These are phyloP conservation scores for Falco novaeseelandiae DNA, from an alignment of 2,797 vertebrate species.

Conservation along the genomic window DNA sequence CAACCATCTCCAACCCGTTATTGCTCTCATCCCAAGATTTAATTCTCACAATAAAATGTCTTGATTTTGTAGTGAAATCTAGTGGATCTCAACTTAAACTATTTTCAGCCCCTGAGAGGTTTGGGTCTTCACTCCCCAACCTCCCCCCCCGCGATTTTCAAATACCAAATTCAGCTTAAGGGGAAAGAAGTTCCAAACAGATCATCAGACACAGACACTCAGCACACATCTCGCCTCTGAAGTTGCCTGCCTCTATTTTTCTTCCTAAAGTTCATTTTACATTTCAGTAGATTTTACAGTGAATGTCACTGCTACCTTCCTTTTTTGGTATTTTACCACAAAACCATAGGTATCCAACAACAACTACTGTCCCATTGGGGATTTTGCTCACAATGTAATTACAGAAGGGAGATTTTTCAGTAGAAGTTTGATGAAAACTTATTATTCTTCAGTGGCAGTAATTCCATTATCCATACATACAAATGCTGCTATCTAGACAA, in stretches of 20 bases:
- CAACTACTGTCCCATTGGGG: background rate
- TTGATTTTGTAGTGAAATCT: background rate
- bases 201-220: background rate
- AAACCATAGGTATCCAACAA: background rate
- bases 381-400: background rate
- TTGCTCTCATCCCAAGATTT: background rate
- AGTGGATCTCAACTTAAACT: background rate
- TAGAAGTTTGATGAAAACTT: background rate
- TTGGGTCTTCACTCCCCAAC: background rate
- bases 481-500: background rate
- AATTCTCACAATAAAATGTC: background rate
- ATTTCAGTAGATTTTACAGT: background rate
- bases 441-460: background rate
- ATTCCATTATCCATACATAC: background rate
- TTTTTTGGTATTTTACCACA: background rate
- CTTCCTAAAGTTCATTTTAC: background rate
- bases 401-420: background rate
- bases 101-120: background rate
- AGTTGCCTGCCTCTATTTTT: background rate
- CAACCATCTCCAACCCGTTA: background rate
- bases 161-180: background rate
- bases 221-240: background rate
- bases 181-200: background rate
- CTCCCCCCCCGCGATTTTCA: background rate
- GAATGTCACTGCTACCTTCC: background rate